Base-by-base conservation (phyloP, 1,140 invertebrate genomes). In the Heliconius congener region DNA sequence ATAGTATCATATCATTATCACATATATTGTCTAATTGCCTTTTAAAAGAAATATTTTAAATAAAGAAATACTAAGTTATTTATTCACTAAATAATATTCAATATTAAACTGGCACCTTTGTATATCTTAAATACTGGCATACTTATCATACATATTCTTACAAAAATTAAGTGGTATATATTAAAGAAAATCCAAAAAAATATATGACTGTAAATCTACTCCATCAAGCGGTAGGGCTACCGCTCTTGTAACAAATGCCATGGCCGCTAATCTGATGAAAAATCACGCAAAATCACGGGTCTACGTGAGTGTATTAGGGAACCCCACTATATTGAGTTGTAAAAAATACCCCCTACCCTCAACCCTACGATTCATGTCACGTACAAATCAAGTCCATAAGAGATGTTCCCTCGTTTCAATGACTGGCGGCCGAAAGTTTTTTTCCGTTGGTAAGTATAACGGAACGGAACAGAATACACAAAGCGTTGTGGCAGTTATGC, bases 351-450 rank as follows among this genome's bases (percentile, higher is more conserved):
- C 8, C 52, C 37, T 30, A 74, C 52, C 34, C 55, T 60, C 23
- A 18, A 60, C 55, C 60, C 60, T 60, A 57, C 27, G 34, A 76
- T 76, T 60, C 50, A 30, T 34, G 57, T 76, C 74, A 76, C 52
- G 74, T 76, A 8, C 74, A 30, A 76, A 76, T 76, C 74, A 52
- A 76, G 74, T 34, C 74, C 52, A 42, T 76, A 76, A 76, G 74
- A 70, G 74, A 60, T 76, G 74, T 76, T 76, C 74, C 74, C 52
- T 55, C 57, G 74, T 76, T 76, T 76, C 52, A 76, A 76, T 57
- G 52, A 60, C 55, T 76, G 39, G 37, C 34, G 23, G 42, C 70
- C 18, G 18, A 55, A 55, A 66, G 52, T 76, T 76, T 76, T 76
- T 74, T 30, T 30, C 9, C 55, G 19, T 50, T 16, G 13, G 11